Evolutionary conservation across 2,888 invertebrate species (phyloP).

Genomic region (Eristalinus sepulchralis): DNA sequence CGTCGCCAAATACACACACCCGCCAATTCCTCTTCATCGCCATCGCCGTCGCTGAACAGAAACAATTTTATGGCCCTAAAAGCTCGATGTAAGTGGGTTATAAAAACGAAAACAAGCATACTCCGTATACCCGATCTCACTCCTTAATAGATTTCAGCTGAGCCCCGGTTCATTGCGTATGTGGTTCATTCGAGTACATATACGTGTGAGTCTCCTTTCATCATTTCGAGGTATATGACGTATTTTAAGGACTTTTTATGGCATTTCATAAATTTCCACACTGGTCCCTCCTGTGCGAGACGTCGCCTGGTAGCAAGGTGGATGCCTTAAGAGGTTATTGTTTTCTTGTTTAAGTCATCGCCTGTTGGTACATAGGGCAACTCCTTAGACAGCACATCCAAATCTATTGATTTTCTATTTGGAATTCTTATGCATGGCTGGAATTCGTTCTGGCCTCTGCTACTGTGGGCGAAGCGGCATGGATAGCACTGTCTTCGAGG

Average conservation of each 20-base stretch:
- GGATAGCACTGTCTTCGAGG: slow-evolving; percentile 2
- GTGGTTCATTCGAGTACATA: slow-evolving; percentile 44
- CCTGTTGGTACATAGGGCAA: slow-evolving; percentile 17
- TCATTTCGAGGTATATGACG: slow-evolving; percentile 51
- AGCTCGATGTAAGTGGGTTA: slow-evolving; percentile 70
- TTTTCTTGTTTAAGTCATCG: slow-evolving; percentile 47
- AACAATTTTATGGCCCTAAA: slow-evolving; percentile 64
- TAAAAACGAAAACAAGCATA: slow-evolving; percentile 70
- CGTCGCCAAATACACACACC: slow-evolving; percentile 5
- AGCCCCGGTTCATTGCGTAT: slow-evolving; percentile 49
- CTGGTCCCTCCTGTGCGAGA: not conserved
- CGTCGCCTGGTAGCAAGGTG: not conserved
- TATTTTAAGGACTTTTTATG: slow-evolving; percentile 65
- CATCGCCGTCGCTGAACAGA: slow-evolving; percentile 23
- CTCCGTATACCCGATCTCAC: slow-evolving; percentile 30
- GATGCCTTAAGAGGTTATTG: slow-evolving; percentile 46
- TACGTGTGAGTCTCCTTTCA: slow-evolving; percentile 37
- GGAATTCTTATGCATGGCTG: slow-evolving; percentile 21
- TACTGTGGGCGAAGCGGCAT: slow-evolving; percentile 2
- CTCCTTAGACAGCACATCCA: slow-evolving; percentile 26
- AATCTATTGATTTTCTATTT: slow-evolving; percentile 60
- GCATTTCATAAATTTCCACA: slow-evolving; percentile 59
- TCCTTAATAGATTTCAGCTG: slow-evolving; percentile 61
- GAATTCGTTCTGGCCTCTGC: not conserved
- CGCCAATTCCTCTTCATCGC: not conserved